phyloP scores from a whole-genome alignment of 1,140 invertebrate genomes.

The Drosophila bocki region DNA sequence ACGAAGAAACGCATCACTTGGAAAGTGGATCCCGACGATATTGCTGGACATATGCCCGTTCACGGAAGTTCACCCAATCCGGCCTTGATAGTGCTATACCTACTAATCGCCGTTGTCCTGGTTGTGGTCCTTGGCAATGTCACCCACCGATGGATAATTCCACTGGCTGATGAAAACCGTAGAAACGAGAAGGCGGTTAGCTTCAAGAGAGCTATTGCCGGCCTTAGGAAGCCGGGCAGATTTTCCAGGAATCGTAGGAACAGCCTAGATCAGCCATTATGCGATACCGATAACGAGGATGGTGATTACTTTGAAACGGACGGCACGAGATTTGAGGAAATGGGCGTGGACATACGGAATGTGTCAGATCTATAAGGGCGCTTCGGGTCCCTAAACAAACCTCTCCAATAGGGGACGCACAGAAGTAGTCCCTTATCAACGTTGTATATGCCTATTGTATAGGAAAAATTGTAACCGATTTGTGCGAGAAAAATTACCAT shows the following conservation, averaged over 20 bases:
- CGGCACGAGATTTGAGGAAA: conserved; percentile 44
- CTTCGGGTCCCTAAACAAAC: background rate
- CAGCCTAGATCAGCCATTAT: conserved; percentile 7
- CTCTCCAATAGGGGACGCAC: background rate
- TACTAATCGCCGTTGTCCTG: conserved; percentile 33
- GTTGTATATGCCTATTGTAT: conserved; percentile 27
- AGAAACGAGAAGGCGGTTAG: conserved; percentile 49
- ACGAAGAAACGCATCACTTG: conserved; percentile 24
- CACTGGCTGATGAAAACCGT: background rate
- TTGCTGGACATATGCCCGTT: conserved; percentile 23
- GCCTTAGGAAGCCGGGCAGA: conserved; percentile 13
- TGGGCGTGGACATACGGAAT: conserved; percentile 59
- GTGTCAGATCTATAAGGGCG: conserved; percentile 31
- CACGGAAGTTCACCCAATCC: conserved; percentile 15
- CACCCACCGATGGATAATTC: conserved; percentile 46
- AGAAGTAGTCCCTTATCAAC: background rate
- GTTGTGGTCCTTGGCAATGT: conserved; percentile 34
- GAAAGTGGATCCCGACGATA: conserved; percentile 35
- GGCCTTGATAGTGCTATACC: conserved; percentile 29
- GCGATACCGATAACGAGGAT: conserved; percentile 26
- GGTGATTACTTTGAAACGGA: conserved; percentile 28
- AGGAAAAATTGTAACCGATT: background rate
- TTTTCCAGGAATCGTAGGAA: background rate
- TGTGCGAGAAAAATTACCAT: background rate
- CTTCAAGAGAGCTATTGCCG: conserved; percentile 38